Base-by-base conservation (phyloP, 2,113 vertebrate genomes). In the Syrmaticus mikado region DNA sequence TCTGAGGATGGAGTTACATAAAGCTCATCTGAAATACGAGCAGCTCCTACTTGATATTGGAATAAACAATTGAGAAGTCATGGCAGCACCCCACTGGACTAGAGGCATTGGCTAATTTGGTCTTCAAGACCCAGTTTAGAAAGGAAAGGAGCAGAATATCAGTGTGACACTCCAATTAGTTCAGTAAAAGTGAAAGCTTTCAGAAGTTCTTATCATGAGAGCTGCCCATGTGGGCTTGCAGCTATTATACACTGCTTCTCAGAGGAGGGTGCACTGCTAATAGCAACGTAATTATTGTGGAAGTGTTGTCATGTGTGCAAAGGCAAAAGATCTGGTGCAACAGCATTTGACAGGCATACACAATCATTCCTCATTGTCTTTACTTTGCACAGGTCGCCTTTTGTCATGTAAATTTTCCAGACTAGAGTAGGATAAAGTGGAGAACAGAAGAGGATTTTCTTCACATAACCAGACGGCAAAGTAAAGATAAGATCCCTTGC, bases 241-340 rank as follows among this genome's bases (percentile, higher is more conserved):
- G 76, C 28, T 48, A 13, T 1, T 3, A 30, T 68, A 21, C 24
- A 16, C 61, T 84, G 34, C 32, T 4, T 58, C 48, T 52, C 9
- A 15, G 32, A 13, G 41, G 20, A 24, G 25, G 28, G 25, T 0
- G 46, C 16, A 7, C 34, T 7, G 2, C 4, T 22, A 22, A 18
- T 13, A 62, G 75, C 71, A 38, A 6, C 1, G 53, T 5, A 50
- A 12, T 14, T 14, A 40, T 65, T 45, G 64, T 50, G 55, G 2
- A 38, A 17, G 67, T 0, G 3, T 10, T 2, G 27, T 6, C 38
- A 1, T 2, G 25, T 2, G 25, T 36, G 82, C 32, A 71, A 67
- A 83, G 66, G 57, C 52, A 62, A 38, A 76, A 20, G 34, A 30
- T 62, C 43, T 61, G 27, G 53, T 38, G n/a, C 43, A 62, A 36